A percentile compares a stretch with the other conserved stretches of the same genome.
These are phyloP conservation scores for Osmoderma eremita DNA, from an alignment of 2,888 invertebrate species.

Conservation along the genomic window DNA sequence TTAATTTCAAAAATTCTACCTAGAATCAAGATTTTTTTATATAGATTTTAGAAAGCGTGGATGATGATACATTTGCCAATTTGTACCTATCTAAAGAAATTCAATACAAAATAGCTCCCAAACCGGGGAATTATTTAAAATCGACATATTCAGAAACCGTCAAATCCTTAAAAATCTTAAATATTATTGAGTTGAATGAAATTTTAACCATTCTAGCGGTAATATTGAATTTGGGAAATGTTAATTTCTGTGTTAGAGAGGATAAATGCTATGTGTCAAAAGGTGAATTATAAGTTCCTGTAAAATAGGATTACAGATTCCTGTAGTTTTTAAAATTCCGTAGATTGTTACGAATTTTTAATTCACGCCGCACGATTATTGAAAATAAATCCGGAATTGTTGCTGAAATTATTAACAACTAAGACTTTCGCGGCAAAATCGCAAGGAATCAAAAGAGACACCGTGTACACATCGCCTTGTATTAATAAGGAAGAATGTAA, in stretches of 20 bases:
- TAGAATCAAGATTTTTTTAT: background rate
- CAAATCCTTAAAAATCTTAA: slow-evolving; percentile 55
- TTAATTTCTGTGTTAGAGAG: slow-evolving; percentile 53
- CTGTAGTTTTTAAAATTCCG: background rate
- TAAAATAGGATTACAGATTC: background rate
- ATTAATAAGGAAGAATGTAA: slow-evolving; percentile 58
- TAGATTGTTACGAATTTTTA: slow-evolving; percentile 55
- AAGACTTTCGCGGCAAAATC: slow-evolving; percentile 55
- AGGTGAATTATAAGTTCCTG: slow-evolving; percentile 32
- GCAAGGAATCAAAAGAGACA: slow-evolving; percentile 50
- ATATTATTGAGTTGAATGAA: slow-evolving; percentile 51
- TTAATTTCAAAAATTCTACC: background rate
- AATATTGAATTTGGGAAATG: slow-evolving; percentile 60
- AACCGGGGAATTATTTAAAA: slow-evolving; percentile 39
- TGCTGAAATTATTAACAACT: slow-evolving; percentile 54
- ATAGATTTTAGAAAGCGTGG: slow-evolving; percentile 55
- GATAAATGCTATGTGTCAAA: slow-evolving; percentile 44
- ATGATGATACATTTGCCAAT: slow-evolving; percentile 51
- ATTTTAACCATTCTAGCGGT: slow-evolving; percentile 57
- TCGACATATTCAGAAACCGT: slow-evolving; percentile 54
- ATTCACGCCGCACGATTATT: slow-evolving; percentile 52
- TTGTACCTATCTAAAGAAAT: slow-evolving; percentile 50
- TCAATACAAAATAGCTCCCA: slow-evolving; percentile 53
- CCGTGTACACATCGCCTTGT: slow-evolving; percentile 56
- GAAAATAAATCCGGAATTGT: slow-evolving; percentile 48